These are phyloP conservation scores for Carpatolechia fugitivella DNA, from an alignment of 2,888 invertebrate species.

Conservation along the genomic window DNA sequence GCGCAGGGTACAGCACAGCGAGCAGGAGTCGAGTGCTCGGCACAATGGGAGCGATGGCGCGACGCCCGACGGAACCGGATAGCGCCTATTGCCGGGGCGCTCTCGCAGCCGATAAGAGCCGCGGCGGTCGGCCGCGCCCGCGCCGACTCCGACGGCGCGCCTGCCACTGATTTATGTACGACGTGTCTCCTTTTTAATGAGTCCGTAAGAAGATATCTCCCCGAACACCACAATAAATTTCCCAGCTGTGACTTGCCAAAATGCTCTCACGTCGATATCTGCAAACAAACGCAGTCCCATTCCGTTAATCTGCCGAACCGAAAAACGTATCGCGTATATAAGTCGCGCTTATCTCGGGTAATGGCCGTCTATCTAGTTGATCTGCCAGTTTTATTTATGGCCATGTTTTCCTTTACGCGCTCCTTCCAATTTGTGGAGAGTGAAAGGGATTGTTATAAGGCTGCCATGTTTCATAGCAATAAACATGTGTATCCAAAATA, in stretches of 20 bases:
- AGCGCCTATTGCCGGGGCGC: slow-evolving; percentile 76
- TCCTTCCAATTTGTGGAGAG: slow-evolving; percentile 78
- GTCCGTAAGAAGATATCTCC: slow-evolving; percentile 77
- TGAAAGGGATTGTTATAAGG: slow-evolving; percentile 78
- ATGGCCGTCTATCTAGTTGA: slow-evolving; percentile 78
- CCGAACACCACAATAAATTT: slow-evolving; percentile 73
- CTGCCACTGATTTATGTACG: slow-evolving; percentile 75
- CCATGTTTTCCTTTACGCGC: slow-evolving; percentile 78
- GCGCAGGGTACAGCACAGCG: not conserved
- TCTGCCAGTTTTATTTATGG: slow-evolving; percentile 78
- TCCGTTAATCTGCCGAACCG: slow-evolving; percentile 70
- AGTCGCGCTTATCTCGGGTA: slow-evolving; percentile 75
- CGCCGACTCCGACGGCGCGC: slow-evolving; percentile 22
- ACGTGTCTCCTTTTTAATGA: slow-evolving; percentile 79
- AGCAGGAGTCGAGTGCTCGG: slow-evolving; percentile 14
- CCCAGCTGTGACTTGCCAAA: slow-evolving; percentile 66
- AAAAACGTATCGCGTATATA: slow-evolving; percentile 71
- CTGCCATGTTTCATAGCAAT: slow-evolving; percentile 77
- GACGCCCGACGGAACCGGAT: slow-evolving; percentile 73
- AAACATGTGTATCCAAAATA: slow-evolving; percentile 77
- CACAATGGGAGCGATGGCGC: slow-evolving; percentile 61
- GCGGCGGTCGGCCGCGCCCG: slow-evolving; percentile 28
- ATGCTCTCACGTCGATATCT: slow-evolving; percentile 74
- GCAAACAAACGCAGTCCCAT: slow-evolving; percentile 69
- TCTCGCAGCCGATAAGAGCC: slow-evolving; percentile 62